Evolutionary conservation across 2,113 vertebrate species (phyloP).

Genomic region (Gymnarchus niloticus): DNA sequence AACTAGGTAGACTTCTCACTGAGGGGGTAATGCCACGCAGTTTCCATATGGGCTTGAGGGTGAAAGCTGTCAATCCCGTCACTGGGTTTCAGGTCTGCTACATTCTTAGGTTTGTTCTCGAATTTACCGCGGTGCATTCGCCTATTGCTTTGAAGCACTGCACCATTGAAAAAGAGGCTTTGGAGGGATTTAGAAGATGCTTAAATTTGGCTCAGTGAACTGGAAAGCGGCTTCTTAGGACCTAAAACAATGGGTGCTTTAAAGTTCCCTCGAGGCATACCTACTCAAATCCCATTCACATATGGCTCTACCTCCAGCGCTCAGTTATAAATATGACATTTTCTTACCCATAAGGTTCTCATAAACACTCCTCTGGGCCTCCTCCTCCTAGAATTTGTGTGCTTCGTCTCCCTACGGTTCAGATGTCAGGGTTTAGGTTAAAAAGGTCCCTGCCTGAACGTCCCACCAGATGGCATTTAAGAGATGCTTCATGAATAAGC

Average conservation of each 20-base stretch:
- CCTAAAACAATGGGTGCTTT: constrained; percentile 55
- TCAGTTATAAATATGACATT: constrained; percentile 7
- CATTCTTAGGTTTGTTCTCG: background rate
- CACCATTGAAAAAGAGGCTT: constrained; percentile 47
- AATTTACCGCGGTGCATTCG: constrained; percentile 45
- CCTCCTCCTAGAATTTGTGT: background rate
- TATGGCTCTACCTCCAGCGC: constrained; percentile 40
- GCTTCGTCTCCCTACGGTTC: background rate
- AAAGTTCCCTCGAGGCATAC: constrained; percentile 52
- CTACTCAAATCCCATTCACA: constrained; percentile 47
- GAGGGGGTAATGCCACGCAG: background rate
- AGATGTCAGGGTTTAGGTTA: background rate
- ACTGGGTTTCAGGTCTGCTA: background rate
- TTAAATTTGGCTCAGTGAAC: constrained; percentile 53
- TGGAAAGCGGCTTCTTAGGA: constrained; percentile 52
- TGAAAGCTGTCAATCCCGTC: background rate
- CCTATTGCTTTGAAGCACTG: background rate
- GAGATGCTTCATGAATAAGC: constrained; percentile 32
- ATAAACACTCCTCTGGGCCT: background rate
- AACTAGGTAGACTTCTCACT: constrained; percentile 28
- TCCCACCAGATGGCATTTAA: constrained; percentile 31
- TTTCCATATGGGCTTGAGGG: background rate
- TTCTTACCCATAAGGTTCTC: background rate
- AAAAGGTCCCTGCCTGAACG: background rate
- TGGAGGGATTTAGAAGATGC: constrained; percentile 52